Base-by-base conservation (phyloP, 2,797 vertebrate genomes). In the Tolypeutes matacus region DNA sequence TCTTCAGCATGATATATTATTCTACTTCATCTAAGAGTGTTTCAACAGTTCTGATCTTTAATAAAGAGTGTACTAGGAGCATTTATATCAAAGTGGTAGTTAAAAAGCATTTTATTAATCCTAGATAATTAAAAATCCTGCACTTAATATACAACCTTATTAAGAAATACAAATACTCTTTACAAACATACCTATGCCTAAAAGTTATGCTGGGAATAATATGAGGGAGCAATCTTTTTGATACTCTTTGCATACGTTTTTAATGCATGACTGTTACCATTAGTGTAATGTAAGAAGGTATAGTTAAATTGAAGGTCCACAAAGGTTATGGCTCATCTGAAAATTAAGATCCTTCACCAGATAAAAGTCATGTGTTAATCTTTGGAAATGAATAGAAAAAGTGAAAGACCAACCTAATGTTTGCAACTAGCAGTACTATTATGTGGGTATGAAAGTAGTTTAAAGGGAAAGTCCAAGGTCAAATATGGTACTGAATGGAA, bases 21-120 rank as follows among this genome's bases (percentile, higher is more conserved):
- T 53, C 29, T 51, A 13, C n/a, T 93, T 91, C 34, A 53, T n/a
- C 29, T 92, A 73, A 95, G 53, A 84, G 29, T 49, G 4, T 82
- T 72, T 87, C 88, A 95, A 94, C 75, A 34, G 60, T 87, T 93
- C 27, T 67, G 13, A 95, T 23, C 53, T 82, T 91, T 78, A 78
- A 18, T 78, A 93, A 91, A 86, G 4, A 75, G 73, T 76, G 20
- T 51, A 90, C 29, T 15, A 70, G 86, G 8, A 69, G 21, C 53
- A 86, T 94, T 84, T 86, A 76, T 18, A 95, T 62, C 31, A 85
- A 93, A 93, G 18, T 56, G 13, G 5, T 36, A 92, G 36, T 89
- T 39, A 95, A 86, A 81, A 87, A 51, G 21, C 65, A 78, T 77
- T 92, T 87, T 88, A 85, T 70, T 70, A 94, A 90, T 72, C 75